These are phyloP conservation scores for Petrocephalus zakoni DNA, from an alignment of 2,113 vertebrate species.

Conservation along the genomic window DNA sequence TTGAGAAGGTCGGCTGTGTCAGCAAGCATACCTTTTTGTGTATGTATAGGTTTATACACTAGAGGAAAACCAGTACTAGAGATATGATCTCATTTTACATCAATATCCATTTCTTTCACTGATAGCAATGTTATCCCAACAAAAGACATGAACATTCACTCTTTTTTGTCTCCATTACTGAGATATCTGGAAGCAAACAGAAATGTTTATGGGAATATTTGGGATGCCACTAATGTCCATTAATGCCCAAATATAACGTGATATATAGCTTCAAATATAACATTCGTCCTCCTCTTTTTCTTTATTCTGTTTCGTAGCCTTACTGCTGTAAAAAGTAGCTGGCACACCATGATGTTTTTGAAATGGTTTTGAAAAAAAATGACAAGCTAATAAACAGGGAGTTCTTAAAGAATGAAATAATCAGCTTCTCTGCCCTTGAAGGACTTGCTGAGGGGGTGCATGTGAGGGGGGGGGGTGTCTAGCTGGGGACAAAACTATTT, in stretches of 20 bases:
- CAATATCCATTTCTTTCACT: neutral
- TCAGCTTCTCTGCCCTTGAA: neutral
- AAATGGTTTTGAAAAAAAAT: too few relatives aligned
- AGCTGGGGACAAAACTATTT: too few relatives aligned
- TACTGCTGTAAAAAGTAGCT: too few relatives aligned
- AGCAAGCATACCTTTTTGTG: neutral
- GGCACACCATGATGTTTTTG: too few relatives aligned
- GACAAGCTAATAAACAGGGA: neutral
- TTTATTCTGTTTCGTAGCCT: neutral
- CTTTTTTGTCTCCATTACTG: neutral
- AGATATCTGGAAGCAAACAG: neutral
- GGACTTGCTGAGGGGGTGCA: neutral
- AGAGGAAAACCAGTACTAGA: neutral
- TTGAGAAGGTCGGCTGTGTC: neutral
- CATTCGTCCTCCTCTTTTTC: neutral
- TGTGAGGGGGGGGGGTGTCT: too few relatives aligned
- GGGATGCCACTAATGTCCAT: neutral
- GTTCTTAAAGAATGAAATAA: neutral
- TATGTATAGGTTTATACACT: neutral
- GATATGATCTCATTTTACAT: neutral
- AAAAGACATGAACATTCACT: neutral
- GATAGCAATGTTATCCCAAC: neutral
- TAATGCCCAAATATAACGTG: neutral
- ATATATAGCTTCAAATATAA: neutral
- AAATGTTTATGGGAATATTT: neutral